phyloP scores from a whole-genome alignment of 2,888 invertebrate species.

The Tachina grossa region DNA sequence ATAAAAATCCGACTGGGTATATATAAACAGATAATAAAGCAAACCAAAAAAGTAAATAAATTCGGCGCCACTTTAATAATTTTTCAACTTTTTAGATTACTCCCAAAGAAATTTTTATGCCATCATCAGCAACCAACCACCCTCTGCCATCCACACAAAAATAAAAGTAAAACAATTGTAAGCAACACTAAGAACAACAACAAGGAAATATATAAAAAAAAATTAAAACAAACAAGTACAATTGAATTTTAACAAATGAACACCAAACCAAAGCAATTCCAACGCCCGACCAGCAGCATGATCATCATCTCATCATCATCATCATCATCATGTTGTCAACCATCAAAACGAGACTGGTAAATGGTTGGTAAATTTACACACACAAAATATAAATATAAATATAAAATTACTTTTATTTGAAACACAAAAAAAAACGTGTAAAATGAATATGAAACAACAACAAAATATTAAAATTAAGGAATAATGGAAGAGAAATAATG shows the following conservation, averaged over 20 bases:
- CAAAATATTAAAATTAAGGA: neutral
- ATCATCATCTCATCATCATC: neutral
- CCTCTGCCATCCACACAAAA: neutral
- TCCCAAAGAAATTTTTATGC: neutral
- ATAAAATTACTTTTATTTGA: constrained; percentile 37
- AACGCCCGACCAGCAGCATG: neutral
- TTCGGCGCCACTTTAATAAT: constrained; percentile 53
- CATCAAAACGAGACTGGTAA: constrained; percentile 2
- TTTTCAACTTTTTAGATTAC: neutral
- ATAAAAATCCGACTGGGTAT: too few relatives aligned
- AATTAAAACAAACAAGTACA: constrained; percentile 5
- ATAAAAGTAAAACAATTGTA: neutral
- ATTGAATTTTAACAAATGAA: constrained; percentile 38
- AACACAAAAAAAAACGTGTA: neutral
- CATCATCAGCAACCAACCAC: neutral
- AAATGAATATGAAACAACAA: neutral
- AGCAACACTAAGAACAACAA: neutral
- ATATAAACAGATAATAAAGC: neutral
- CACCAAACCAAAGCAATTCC: neutral
- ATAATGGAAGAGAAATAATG: neutral
- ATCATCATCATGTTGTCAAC: constrained; percentile 17
- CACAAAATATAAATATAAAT: constrained; percentile 31
- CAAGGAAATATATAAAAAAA: neutral
- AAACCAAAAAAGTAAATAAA: neutral
- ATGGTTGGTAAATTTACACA: constrained; percentile 14